These are phyloP conservation scores for Struthio camelus DNA, from an alignment of 2,113 vertebrate genomes.

Conservation along the genomic window DNA sequence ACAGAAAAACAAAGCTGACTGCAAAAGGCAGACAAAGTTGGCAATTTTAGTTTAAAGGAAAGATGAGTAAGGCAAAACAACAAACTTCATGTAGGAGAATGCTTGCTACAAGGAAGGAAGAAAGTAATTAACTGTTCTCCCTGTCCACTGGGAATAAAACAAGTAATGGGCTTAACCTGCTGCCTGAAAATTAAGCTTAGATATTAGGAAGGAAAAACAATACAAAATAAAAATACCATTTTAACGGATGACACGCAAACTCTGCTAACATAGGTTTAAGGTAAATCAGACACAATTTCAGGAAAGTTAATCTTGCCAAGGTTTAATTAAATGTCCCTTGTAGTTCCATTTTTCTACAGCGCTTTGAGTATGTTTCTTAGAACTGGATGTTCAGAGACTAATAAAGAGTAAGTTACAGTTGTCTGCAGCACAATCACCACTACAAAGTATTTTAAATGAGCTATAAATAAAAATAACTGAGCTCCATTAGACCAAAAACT, in stretches of 20 bases:
- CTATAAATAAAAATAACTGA: background rate
- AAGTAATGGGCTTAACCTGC: background rate
- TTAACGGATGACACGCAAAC: background rate
- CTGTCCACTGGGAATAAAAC: fast-evolving
- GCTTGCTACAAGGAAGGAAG: background rate
- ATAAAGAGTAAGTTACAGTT: background rate
- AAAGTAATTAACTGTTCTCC: background rate
- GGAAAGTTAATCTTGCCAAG: background rate
- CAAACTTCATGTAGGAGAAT: background rate
- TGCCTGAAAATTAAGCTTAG: background rate
- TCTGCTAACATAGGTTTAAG: background rate
- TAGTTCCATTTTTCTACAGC: background rate
- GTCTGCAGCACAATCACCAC: background rate
- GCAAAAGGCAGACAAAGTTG: background rate
- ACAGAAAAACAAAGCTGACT: background rate
- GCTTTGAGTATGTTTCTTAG: background rate
- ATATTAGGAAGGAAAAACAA: background rate
- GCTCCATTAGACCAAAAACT: background rate
- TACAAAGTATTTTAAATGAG: background rate
- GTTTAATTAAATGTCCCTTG: background rate
- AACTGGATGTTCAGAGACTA: background rate
- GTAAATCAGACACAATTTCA: background rate
- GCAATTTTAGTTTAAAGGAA: background rate
- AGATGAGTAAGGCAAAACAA: background rate
- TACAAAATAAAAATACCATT: background rate